A percentile compares a stretch with the other conserved stretches of the same genome.
These are phyloP conservation scores for Microchrysa polita DNA, from an alignment of 2,888 invertebrate genomes.

Conservation along the genomic window DNA sequence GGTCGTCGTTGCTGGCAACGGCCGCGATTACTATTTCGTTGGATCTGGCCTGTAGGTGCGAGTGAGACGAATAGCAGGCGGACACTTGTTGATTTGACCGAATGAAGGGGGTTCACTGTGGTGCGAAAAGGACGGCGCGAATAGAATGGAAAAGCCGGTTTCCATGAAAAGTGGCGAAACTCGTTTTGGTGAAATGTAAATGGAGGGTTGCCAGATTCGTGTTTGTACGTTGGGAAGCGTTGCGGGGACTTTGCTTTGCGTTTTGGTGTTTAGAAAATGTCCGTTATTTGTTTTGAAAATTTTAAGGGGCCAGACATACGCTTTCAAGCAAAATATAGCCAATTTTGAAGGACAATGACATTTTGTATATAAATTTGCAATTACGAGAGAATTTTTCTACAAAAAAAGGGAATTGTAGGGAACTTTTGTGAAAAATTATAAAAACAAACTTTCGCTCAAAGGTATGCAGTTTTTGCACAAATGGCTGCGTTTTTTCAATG, in stretches of 20 bases:
- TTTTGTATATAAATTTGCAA: too few relatives aligned
- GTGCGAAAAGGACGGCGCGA: background rate
- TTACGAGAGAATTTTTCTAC: too few relatives aligned
- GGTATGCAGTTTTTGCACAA: too few relatives aligned
- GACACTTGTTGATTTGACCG: slow-evolving; percentile 37
- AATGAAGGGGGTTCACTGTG: slow-evolving; percentile 2
- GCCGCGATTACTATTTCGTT: background rate
- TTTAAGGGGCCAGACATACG: background rate
- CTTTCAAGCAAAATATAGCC: too few relatives aligned
- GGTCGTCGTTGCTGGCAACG: background rate
- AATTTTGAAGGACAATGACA: too few relatives aligned
- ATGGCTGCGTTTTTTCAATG: too few relatives aligned
- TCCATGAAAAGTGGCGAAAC: slow-evolving; percentile 11
- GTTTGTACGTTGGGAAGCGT: background rate
- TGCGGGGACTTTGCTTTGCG: background rate
- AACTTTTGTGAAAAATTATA: too few relatives aligned
- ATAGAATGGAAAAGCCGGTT: slow-evolving; percentile 18
- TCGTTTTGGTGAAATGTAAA: background rate
- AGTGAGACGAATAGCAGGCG: background rate
- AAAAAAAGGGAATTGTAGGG: too few relatives aligned
- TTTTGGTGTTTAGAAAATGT: background rate
- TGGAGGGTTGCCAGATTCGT: background rate
- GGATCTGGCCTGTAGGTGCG: background rate
- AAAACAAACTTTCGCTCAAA: too few relatives aligned
- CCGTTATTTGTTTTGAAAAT: slow-evolving; percentile 1